Evolutionary conservation across 2,888 invertebrate species (phyloP), one percentile per base, ranked within the genome.

Genomic region (Trissoscelio sp.): DNA sequence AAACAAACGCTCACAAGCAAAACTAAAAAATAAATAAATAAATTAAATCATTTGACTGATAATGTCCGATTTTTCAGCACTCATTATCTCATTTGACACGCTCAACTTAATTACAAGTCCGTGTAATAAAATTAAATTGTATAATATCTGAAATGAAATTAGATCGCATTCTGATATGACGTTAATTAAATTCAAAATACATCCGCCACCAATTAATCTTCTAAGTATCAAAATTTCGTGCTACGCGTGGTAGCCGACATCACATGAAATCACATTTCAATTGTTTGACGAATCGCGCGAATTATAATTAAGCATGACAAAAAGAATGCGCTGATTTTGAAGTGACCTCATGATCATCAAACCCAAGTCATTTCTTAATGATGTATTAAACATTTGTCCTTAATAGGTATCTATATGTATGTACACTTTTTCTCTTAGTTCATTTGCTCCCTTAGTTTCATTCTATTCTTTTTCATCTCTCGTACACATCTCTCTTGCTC

Each of bases 401-500:
- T 42, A 44, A 73, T 11, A 46, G 44, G 44, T 46, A 64, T 64
- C 34, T 57, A 37, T 64, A 51, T 66, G 53, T 79, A 51, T 37
- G 53, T 39, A 37, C 42, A 28, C 70, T 75, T 72, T 75, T 81
- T 58, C 80, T 66, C 60, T 75, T 75, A 66, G 53, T 75, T 81
- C 70, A 81, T 81, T 81, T 75, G 57, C 70, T 66, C 57, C 64
- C 44, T 75, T 69, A 69, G 44, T 57, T 60, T 67, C 79, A 14
- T 69, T 70, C 64, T 22, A 42, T 67, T 77, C 73, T 82, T 74
- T 64, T 78, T 79, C 82, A 77, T 79, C 79, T 75, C 70, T 81
- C 70, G 75, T 60, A 75, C 42, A 74, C 62, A 69, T 73, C 73
- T 79, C 64, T 72, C 79, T 80, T 79, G 81, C 85, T 83, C 83